Percentiles rank a stretch among this genome's conserved stretches.
These are phyloP conservation scores for Cynaeus angustus DNA, from an alignment of 2,888 invertebrate species.

Conservation along the genomic window DNA sequence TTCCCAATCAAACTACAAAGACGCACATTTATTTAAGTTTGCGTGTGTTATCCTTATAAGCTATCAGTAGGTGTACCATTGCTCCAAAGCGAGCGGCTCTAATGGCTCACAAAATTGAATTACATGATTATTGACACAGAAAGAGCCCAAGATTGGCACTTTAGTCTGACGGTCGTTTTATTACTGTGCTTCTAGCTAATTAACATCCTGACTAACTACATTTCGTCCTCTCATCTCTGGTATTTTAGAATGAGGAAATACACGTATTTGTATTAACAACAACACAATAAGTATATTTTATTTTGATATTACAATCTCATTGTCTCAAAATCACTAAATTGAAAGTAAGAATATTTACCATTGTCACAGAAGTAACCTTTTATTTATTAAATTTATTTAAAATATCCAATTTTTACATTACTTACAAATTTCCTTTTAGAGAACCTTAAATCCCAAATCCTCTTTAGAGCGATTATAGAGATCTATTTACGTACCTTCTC, in stretches of 20 bases:
- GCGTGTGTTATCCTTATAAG: background rate
- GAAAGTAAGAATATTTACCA: too few species aligned
- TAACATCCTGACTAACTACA: constrained; percentile 45
- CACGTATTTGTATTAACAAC: background rate
- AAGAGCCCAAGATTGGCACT: constrained; percentile 64
- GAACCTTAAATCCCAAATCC: constrained; percentile 51
- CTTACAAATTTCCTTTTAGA: constrained; percentile 46
- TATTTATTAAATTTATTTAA: too few species aligned
- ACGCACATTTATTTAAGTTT: too few species aligned
- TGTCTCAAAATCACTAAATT: too few species aligned
- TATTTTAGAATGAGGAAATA: background rate
- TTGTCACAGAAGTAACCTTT: too few species aligned
- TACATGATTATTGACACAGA: constrained; percentile 63
- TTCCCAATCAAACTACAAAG: too few species aligned
- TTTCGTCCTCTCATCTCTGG: constrained; percentile 25
- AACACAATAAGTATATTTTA: too few species aligned
- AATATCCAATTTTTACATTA: too few species aligned
- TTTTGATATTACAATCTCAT: too few species aligned
- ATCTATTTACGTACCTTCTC: constrained; percentile 20
- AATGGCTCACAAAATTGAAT: constrained; percentile 66
- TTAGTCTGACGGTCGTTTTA: constrained; percentile 53
- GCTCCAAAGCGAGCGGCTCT: constrained; percentile 52
- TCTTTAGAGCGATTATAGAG: constrained; percentile 45
- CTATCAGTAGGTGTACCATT: constrained; percentile 34
- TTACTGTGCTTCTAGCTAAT: constrained; percentile 55